phyloP scores from a whole-genome alignment of 2,797 vertebrate species.

The Hippoglossus hippoglossus region DNA sequence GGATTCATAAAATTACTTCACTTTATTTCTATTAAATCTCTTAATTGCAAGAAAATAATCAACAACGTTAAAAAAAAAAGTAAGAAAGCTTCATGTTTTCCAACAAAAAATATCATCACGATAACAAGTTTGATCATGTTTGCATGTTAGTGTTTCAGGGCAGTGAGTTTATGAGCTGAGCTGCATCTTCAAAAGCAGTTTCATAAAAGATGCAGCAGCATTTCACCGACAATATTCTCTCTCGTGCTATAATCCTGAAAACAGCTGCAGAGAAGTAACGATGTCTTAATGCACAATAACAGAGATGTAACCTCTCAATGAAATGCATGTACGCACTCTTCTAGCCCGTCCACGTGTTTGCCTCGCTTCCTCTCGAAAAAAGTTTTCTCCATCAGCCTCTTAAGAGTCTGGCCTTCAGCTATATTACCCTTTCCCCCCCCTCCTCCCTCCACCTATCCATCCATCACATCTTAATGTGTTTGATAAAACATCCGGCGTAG shows the following conservation, averaged over 20 bases:
- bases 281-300: slow-evolving; percentile 57
- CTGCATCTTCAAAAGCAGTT: slow-evolving; percentile 20
- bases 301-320: slow-evolving; percentile 34
- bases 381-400: slow-evolving; percentile 67
- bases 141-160: slow-evolving; percentile 21
- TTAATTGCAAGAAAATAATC: slow-evolving; percentile 18
- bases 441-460: slow-evolving; percentile 45
- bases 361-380: slow-evolving; percentile 39
- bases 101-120: not conserved
- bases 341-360: slow-evolving; percentile 4
- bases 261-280: slow-evolving; percentile 14
- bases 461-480: slow-evolving; percentile 78
- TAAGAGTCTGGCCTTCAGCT: slow-evolving; percentile 70
- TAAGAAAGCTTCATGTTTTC: slow-evolving; percentile 17
- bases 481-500: slow-evolving; percentile 76
- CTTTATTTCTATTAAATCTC: slow-evolving; percentile 54
- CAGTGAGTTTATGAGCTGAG: slow-evolving; percentile 15
- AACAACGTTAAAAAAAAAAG: slow-evolving; percentile 30
- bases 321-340: not conserved
- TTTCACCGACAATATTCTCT: slow-evolving; percentile 44
- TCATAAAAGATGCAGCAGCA: not conserved
- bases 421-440: slow-evolving; percentile 45
- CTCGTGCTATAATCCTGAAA: slow-evolving; percentile 24
- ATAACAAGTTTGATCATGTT: slow-evolving; percentile 32
- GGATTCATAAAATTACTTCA: slow-evolving; percentile 55